Evolutionary conservation across 2,797 vertebrate species (phyloP).

Genomic region (Neomorphus geoffroyi): DNA sequence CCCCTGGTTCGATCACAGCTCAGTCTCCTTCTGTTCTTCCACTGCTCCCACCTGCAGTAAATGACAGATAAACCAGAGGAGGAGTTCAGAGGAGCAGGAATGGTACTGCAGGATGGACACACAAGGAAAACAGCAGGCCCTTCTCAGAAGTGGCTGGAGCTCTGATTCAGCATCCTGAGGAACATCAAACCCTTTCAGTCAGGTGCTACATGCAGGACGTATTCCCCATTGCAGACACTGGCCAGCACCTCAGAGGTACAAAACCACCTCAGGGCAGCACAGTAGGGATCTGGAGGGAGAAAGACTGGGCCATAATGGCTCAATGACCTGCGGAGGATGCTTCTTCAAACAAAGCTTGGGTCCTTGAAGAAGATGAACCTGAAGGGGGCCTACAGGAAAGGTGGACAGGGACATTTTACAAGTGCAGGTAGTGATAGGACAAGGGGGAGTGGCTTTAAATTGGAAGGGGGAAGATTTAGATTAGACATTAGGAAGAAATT

Average conservation of each 20-base stretch:
- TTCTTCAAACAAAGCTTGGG: neutral
- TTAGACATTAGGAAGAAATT: no score
- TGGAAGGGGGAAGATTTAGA: no score
- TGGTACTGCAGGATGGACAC: neutral
- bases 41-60: constrained; percentile 26
- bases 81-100: neutral
- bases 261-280: accelerated
- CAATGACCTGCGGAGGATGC: neutral
- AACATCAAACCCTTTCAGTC: neutral
- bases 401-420: no score
- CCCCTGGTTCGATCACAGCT: neutral
- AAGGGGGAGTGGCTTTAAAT: no score
- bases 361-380: neutral
- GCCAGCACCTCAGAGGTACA: neutral
- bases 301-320: neutral
- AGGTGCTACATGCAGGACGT: neutral
- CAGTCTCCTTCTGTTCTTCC: neutral
- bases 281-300: neutral
- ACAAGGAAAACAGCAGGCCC: neutral
- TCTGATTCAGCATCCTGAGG: neutral
- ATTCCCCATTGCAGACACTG: neutral
- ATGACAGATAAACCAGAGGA: neutral
- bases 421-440: no score
- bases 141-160: neutral
- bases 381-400: no score